Conservation (phyloP, 1,140 invertebrate species). For the Nebria ingens region DNA sequence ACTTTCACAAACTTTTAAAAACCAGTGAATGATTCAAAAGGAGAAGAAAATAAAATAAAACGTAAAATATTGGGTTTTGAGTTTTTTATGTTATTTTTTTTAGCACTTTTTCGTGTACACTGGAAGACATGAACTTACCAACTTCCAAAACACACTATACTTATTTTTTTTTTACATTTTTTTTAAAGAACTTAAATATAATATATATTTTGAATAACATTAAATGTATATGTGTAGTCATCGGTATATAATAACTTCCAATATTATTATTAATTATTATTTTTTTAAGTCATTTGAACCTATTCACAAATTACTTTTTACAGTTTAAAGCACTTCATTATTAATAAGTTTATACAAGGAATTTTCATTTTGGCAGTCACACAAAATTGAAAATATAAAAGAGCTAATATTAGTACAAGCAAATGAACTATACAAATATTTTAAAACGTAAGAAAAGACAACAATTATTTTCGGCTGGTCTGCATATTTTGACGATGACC, state of each 20-base stretch:
- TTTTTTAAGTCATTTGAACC: too few species aligned
- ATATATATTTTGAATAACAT: neutral
- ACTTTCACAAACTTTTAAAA: too few species aligned
- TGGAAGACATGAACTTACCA: slow-evolving; percentile 5
- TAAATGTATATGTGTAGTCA: neutral
- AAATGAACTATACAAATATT: neutral
- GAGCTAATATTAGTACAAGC: neutral
- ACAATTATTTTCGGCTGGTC: too few species aligned
- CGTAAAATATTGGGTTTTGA: neutral
- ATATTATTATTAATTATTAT: too few species aligned
- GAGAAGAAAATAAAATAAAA: slow-evolving; percentile 1
- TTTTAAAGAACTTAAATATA: neutral
- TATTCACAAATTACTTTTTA: neutral
- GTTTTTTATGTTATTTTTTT: slow-evolving; percentile 5
- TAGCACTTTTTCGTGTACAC: neutral
- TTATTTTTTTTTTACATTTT: slow-evolving; percentile 8
- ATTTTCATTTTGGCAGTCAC: neutral
- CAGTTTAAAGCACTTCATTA: neutral
- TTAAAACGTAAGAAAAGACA: too few species aligned
- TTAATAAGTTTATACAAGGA: neutral
- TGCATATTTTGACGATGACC: neutral
- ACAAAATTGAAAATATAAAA: neutral
- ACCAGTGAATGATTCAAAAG: too few species aligned
- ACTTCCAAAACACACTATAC: slow-evolving; percentile 2
- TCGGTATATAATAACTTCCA: neutral